phyloP scores from a whole-genome alignment of 1,140 invertebrate species.

The Ylistrum balloti region DNA sequence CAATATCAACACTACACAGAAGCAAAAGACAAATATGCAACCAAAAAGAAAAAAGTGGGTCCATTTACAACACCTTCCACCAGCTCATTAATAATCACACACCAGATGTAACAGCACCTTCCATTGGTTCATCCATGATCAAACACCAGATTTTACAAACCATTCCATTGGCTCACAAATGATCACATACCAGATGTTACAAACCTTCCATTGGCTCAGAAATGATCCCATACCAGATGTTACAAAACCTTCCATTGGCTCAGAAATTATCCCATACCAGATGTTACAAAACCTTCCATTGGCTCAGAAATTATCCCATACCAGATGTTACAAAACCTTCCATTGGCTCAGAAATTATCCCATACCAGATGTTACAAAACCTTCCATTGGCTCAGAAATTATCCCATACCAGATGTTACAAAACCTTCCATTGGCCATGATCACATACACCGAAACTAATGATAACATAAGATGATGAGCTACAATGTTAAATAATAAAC shows the following conservation, averaged over 20 bases:
- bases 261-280: too few species aligned
- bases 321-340: not conserved
- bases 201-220: not conserved
- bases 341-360: not conserved
- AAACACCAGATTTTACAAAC: not conserved
- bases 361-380: not conserved
- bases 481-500: not conserved
- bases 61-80: not conserved
- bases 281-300: not conserved
- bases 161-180: not conserved
- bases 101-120: not conserved
- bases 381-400: not conserved
- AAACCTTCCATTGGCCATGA: not conserved
- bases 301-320: not conserved
- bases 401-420: constrained; percentile 17
- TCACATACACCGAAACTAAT: too few species aligned
- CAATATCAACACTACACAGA: too few species aligned
- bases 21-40: too few species aligned
- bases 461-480: not conserved
- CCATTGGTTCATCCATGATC: not conserved
- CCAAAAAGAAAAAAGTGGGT: too few species aligned
- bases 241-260: too few species aligned
- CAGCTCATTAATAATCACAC: not conserved
- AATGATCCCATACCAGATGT: not conserved
- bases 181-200: not conserved